Evolutionary conservation across 2,888 invertebrate genomes (phyloP).

Genomic region (Rutpela maculata): DNA sequence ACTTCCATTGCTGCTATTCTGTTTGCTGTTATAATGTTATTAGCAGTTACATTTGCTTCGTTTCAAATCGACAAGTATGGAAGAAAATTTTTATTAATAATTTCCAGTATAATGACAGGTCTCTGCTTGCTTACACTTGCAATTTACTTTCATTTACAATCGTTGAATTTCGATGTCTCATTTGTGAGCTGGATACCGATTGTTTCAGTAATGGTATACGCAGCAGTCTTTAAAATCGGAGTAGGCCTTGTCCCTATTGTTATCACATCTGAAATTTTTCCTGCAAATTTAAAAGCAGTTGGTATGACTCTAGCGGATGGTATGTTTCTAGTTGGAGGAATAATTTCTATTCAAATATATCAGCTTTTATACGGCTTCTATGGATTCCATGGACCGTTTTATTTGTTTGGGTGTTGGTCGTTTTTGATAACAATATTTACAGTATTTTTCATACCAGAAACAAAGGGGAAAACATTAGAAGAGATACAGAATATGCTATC

Average conservation of each 20-base stretch:
- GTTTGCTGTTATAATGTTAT: conserved; percentile 69
- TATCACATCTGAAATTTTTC: conserved; percentile 71
- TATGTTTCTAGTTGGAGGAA: conserved; percentile 68
- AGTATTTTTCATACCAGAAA: conserved; percentile 69
- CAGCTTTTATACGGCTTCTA: conserved; percentile 62
- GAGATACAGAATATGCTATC: conserved; percentile 70
- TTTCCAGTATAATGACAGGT: conserved; percentile 68
- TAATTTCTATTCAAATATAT: conserved; percentile 69
- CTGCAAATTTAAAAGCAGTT: conserved; percentile 71
- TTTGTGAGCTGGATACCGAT: conserved; percentile 65
- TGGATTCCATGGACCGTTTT: conserved; percentile 70
- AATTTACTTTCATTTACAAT: conserved; percentile 68
- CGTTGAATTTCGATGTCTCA: conserved; percentile 61
- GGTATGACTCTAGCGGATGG: conserved; percentile 72
- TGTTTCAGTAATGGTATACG: conserved; percentile 61
- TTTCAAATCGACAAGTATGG: conserved; percentile 70
- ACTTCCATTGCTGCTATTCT: conserved; percentile 68
- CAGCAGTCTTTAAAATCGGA: conserved; percentile 69
- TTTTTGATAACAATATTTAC: conserved; percentile 69
- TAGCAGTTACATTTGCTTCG: conserved; percentile 67
- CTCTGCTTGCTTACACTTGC: conserved; percentile 67
- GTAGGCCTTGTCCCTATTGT: conserved; percentile 72
- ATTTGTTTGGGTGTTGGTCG: conserved; percentile 66
- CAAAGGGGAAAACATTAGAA: conserved; percentile 70
- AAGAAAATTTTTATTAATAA: conserved; percentile 67